These are phyloP conservation scores for Drosophila borborema DNA, from an alignment of 2,888 invertebrate species.

Conservation along the genomic window DNA sequence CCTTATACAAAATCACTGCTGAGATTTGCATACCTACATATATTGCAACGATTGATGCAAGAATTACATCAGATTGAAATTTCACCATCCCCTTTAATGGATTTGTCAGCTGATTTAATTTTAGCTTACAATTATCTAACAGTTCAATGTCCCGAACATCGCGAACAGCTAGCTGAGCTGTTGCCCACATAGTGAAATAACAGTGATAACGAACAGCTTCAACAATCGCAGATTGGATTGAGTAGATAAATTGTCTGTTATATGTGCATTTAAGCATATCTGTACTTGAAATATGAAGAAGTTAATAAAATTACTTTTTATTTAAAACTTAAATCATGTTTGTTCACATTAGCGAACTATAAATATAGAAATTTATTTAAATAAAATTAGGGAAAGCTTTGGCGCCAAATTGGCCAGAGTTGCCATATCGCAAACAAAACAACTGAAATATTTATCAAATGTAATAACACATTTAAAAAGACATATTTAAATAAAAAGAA, in stretches of 20 bases:
- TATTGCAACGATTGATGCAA: slow-evolving; percentile 14
- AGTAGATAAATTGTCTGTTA: not conserved
- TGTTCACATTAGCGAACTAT: not conserved
- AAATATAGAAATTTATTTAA: not conserved
- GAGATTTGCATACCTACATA: not conserved
- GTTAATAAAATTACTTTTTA: not conserved
- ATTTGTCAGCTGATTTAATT: slow-evolving; percentile 2
- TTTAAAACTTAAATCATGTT: not conserved
- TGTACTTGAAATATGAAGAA: not conserved
- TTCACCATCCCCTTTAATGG: slow-evolving; percentile 5
- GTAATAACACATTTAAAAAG: not conserved
- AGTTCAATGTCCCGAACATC: slow-evolving; percentile 1
- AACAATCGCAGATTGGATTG: not conserved
- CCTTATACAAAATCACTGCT: not conserved
- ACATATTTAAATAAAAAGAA: not conserved
- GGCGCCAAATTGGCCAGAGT: slow-evolving; percentile 9
- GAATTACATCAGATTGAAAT: slow-evolving; percentile 31
- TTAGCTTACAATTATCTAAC: slow-evolving; percentile 7
- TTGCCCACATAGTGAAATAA: not conserved
- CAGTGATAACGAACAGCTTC: not conserved
- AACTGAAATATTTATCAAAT: not conserved
- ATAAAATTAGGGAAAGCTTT: not conserved
- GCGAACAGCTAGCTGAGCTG: not conserved
- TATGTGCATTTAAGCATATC: not conserved
- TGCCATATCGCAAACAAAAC: slow-evolving; percentile 3